Evolutionary conservation across 2,113 vertebrate genomes (phyloP).

Genomic region (Tiliqua scincoides): DNA sequence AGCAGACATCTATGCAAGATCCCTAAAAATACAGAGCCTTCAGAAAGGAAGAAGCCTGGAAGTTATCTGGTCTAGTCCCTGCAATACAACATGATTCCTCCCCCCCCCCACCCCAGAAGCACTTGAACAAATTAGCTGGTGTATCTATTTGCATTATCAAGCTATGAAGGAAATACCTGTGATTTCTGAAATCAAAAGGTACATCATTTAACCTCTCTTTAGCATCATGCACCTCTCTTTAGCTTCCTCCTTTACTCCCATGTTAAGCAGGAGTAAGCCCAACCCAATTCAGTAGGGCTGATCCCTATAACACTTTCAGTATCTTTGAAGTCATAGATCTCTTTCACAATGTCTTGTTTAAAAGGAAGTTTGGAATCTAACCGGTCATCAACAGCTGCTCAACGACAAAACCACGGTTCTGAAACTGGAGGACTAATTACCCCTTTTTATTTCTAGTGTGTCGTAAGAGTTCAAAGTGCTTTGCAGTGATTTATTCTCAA

Average conservation of each 20-base stretch:
- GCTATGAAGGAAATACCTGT: background rate
- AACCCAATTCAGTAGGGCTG: background rate
- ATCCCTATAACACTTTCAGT: background rate
- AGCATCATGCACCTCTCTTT: background rate
- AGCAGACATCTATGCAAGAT: background rate
- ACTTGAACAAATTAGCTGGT: background rate
- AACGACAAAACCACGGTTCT: background rate
- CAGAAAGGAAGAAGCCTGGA: background rate
- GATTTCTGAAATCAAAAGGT: too few relatives aligned
- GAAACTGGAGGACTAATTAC: background rate
- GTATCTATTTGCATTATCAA: background rate
- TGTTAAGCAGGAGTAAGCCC: background rate
- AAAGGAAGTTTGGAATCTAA: background rate
- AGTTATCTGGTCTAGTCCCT: background rate
- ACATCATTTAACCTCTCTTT: too few relatives aligned
- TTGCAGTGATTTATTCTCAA: background rate
- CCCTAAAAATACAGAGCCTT: background rate
- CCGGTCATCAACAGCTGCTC: background rate
- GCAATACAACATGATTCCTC: background rate
- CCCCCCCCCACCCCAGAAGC: background rate
- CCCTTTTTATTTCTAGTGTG: background rate
- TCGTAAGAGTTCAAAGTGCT: background rate
- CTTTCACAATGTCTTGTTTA: background rate
- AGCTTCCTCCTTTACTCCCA: background rate
- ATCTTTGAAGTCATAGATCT: background rate